phyloP scores from a whole-genome alignment of 2,888 invertebrate species.

The Sarcophaga subvicina region DNA sequence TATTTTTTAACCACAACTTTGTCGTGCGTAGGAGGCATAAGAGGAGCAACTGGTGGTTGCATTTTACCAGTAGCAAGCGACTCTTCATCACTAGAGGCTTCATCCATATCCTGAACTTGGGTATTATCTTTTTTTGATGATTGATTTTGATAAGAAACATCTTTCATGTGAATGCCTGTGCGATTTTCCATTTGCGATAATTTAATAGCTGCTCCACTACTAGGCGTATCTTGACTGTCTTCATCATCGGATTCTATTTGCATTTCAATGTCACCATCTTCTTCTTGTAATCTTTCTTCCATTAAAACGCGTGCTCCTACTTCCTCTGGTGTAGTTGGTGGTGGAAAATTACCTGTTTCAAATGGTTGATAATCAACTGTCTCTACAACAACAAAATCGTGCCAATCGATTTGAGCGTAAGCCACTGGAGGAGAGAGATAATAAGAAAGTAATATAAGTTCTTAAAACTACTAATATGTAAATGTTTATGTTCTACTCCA shows the following conservation, averaged over 20 bases:
- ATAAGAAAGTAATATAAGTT: background rate
- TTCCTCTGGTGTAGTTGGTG: constrained; percentile 98
- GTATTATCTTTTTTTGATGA: constrained; percentile 82
- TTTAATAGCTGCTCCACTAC: constrained; percentile 80
- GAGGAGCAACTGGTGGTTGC: constrained; percentile 83
- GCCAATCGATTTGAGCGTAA: constrained; percentile 99
- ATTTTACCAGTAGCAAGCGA: constrained; percentile 81
- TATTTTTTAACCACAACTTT: constrained; percentile 98
- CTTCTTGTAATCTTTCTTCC: constrained; percentile 91
- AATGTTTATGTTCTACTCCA: too few species aligned
- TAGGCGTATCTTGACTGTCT: constrained; percentile 81
- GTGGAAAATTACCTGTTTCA: constrained; percentile 97
- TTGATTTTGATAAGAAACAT: constrained; percentile 79
- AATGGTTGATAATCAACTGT: constrained; percentile 99
- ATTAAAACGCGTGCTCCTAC: constrained; percentile 97
- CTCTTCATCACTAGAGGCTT: constrained; percentile 91
- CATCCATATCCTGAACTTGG: constrained; percentile 95
- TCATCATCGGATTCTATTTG: constrained; percentile 94
- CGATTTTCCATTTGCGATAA: constrained; percentile 87
- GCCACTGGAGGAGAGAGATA: constrained; percentile 84
- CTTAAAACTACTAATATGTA: background rate
- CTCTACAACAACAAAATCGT: constrained; percentile 99
- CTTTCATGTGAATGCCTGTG: constrained; percentile 81
- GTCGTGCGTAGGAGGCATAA: constrained; percentile 93
- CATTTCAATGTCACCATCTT: constrained; percentile 93